A percentile compares a stretch with the other conserved stretches of the same genome.
Evolutionary conservation across 2,113 vertebrate genomes (phyloP).

Genomic region (Podarcis cretensis): DNA sequence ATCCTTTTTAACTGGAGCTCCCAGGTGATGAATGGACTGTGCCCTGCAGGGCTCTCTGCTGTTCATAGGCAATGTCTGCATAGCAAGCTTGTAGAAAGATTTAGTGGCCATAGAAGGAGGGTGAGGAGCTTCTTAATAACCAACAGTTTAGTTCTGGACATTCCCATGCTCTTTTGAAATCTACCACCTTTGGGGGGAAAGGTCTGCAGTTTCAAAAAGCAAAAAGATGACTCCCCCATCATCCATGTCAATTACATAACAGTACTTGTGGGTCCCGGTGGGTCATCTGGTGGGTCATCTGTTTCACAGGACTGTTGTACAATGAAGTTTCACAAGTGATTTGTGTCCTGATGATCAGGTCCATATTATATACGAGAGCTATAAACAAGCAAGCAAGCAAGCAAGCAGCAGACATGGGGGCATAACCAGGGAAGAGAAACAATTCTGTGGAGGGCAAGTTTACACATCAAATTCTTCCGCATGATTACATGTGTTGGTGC

Average conservation of each 20-base stretch:
- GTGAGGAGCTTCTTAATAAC: not conserved
- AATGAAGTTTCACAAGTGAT: not conserved
- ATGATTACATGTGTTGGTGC: not conserved
- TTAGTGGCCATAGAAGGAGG: not conserved
- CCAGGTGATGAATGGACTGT: not conserved
- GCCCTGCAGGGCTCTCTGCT: not conserved
- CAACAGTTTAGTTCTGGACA: not conserved
- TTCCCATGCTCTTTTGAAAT: not conserved
- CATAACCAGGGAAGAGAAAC: not conserved
- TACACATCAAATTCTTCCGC: not conserved
- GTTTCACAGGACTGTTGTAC: not conserved
- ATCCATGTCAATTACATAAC: no score
- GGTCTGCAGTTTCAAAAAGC: not conserved
- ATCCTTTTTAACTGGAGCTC: not conserved
- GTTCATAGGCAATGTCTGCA: not conserved
- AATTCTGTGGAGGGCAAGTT: not conserved
- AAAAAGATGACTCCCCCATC: no score
- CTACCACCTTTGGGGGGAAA: not conserved
- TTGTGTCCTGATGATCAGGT: not conserved
- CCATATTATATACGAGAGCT: not conserved
- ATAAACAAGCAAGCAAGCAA: not conserved
- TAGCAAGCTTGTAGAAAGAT: not conserved
- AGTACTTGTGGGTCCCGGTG: not conserved
- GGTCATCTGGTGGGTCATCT: no score
- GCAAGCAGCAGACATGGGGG: not conserved